Evolutionary conservation across 2,888 invertebrate genomes (phyloP), one percentile per base, ranked within the genome.

Genomic region (Microplitis deprimator): DNA sequence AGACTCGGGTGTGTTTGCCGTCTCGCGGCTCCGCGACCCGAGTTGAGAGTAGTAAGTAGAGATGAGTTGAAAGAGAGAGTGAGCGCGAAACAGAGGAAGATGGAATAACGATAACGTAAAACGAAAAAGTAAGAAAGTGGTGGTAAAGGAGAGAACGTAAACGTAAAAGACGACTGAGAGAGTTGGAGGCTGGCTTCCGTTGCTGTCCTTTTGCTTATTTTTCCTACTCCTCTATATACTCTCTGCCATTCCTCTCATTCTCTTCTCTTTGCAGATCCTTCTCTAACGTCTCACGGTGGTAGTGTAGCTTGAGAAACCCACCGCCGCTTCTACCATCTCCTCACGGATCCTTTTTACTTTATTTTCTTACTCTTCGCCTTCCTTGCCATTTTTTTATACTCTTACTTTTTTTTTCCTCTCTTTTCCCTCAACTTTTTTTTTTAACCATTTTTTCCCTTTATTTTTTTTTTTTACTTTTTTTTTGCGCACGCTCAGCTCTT

Each of bases 401-500:
- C 13, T 50, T 50, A 50, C 50, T 13, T 50, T 50, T 50, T 50
- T 13, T 50, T 50, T 13, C 50, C 13, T 50, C 50, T 50, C 50
- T 50, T 50, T 50, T 50, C 13, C 50, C 50, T 50, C 50, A 4
- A 13, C 2, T 8, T 50, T 50, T 50, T 50, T 50, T 50, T 50
- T 50, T 13, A 13, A 50, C 13, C 50, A 13, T 50, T 50, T 50
- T 50, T 50, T 50, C 13, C 50, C 50, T 50, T 13, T 50, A 5
- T 50, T 50, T 50, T 50, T 17, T 62, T 20, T 16, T 62, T 16
- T 17, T 65, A 65, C 71, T 75, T 77, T 68, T 79, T 76, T 77
- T 75, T 77, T 82, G 82, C 83, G 80, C 84, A 78, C 87, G 81
- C 84, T 83, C 82, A 86, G 85, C 83, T 84, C 84, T 83, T 82